Evolutionary conservation across 2,113 vertebrate genomes (phyloP).

Genomic region (Tichodroma muraria): DNA sequence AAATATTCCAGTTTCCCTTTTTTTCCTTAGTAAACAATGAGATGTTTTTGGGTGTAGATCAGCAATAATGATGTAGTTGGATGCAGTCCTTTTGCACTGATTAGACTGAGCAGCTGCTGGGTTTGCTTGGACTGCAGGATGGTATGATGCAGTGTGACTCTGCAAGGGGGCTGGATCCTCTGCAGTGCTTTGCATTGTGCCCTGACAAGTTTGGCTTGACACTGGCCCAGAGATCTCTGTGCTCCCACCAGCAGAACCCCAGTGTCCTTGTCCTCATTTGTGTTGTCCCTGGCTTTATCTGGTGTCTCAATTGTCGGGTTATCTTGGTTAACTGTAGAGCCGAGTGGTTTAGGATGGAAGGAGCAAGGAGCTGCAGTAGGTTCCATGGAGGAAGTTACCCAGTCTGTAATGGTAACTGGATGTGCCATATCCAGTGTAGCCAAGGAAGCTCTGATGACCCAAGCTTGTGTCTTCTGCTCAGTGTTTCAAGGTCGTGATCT

Average conservation of each 20-base stretch:
- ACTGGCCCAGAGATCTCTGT: background rate
- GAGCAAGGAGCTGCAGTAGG: background rate
- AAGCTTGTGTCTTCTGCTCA: background rate
- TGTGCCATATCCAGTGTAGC: background rate
- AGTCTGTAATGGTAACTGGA: rapidly evolving
- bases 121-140: background rate
- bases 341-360: background rate
- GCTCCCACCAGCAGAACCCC: background rate
- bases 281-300: background rate
- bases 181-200: background rate
- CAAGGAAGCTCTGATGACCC: background rate
- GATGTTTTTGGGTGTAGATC: background rate
- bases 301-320: background rate
- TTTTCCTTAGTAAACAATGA: background rate
- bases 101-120: background rate
- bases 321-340: background rate
- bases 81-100: background rate
- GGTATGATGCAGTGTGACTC: background rate
- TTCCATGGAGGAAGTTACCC: background rate
- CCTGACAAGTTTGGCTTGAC: background rate
- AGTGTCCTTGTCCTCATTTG: background rate
- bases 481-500: background rate
- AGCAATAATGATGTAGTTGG: background rate
- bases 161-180: background rate
- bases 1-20: background rate